Conservation (phyloP, 2,888 invertebrate genomes). For the Cylloceria caligata region DNA sequence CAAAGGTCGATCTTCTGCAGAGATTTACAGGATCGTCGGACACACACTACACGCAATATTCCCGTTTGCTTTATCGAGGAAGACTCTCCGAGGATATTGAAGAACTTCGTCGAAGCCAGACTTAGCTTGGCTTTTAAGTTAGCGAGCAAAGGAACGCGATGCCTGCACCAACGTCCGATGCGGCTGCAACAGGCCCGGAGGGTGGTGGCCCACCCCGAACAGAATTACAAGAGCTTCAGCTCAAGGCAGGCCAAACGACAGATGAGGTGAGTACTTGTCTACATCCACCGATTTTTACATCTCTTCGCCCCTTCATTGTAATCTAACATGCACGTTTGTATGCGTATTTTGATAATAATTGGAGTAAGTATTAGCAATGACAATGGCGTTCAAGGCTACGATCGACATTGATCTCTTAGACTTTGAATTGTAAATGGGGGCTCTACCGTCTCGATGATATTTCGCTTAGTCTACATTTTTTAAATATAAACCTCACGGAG, state of each 20-base stretch:
- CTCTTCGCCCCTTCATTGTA: background rate
- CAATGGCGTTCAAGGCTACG: slow-evolving; percentile 3
- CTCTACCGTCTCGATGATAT: background rate
- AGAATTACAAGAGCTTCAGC: slow-evolving; percentile 95
- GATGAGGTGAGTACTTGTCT: slow-evolving; percentile 90
- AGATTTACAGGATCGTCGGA: slow-evolving; percentile 2
- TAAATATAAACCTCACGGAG: background rate
- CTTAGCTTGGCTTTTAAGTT: slow-evolving; percentile 24
- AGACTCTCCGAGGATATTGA: background rate
- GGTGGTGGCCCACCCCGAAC: slow-evolving; percentile 91
- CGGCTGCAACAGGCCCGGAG: slow-evolving; percentile 85
- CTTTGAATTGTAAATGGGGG: background rate
- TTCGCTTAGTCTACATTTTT: background rate
- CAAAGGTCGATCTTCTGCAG: slow-evolving; percentile 18
- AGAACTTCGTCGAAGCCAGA: slow-evolving; percentile 4
- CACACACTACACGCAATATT: slow-evolving; percentile 9
- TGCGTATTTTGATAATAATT: background rate
- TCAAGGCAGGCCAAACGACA: slow-evolving; percentile 93
- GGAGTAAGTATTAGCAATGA: background rate
- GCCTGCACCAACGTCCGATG: slow-evolving; percentile 85
- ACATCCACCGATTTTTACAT: background rate
- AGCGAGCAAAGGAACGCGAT: slow-evolving; percentile 73
- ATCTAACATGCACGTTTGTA: background rate
- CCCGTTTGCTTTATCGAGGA: background rate
- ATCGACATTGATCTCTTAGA: background rate